phyloP scores from a whole-genome alignment of 92 coral and sea anemone genomes.

The Micromussa lordhowensis region DNA sequence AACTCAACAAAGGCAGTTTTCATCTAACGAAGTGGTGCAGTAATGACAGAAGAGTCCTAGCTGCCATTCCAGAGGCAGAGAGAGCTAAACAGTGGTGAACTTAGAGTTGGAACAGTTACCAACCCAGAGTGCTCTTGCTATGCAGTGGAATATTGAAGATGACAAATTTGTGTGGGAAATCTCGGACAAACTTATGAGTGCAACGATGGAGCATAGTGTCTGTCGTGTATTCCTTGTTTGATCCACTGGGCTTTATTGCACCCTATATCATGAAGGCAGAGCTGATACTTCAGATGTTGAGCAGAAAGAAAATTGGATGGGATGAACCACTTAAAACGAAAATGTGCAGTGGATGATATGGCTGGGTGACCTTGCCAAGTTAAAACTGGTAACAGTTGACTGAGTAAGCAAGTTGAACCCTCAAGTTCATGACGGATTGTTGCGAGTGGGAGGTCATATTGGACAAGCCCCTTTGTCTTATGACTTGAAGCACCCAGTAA shows the following conservation, averaged over 20 bases:
- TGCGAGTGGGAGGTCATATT: constrained; percentile 36
- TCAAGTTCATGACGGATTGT: constrained; percentile 17
- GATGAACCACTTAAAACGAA: constrained; percentile 44
- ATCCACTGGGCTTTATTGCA: constrained; percentile 51
- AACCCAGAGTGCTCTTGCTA: constrained; percentile 18
- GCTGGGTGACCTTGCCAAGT: constrained; percentile 29
- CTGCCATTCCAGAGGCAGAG: constrained; percentile 30
- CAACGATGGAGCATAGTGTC: constrained; percentile 18
- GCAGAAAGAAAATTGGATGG: constrained; percentile 49
- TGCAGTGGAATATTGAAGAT: constrained; percentile 27
- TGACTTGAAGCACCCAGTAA: constrained; percentile 21
- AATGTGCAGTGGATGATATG: constrained; percentile 47
- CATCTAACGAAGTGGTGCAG: constrained; percentile 38
- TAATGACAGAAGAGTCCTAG: constrained; percentile 8
- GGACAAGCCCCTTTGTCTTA: neutral
- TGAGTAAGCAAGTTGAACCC: constrained; percentile 39
- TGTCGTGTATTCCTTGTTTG: constrained; percentile 46
- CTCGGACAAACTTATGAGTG: constrained; percentile 19
- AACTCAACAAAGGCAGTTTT: constrained; percentile 39
- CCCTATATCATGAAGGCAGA: constrained; percentile 59
- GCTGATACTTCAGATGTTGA: constrained; percentile 52
- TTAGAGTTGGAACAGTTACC: constrained; percentile 18
- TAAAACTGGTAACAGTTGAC: constrained; percentile 20
- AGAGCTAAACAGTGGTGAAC: constrained; percentile 30
- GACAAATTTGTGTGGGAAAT: constrained; percentile 26